Evolutionary conservation across 2,113 vertebrate genomes (phyloP).

Genomic region (Passer montanus): DNA sequence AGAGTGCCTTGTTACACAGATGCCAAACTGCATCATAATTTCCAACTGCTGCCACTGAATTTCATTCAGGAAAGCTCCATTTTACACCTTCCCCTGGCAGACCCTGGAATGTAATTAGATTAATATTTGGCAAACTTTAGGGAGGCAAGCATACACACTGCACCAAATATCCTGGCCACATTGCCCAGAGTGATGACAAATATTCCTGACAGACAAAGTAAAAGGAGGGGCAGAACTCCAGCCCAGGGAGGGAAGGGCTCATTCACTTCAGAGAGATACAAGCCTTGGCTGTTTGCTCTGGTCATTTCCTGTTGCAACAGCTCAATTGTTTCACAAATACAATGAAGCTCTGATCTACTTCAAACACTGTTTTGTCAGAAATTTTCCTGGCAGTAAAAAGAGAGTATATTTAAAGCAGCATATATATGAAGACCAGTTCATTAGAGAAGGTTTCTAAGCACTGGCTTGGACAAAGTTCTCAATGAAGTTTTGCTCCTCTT

Average conservation of each 20-base stretch:
- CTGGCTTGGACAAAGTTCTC: neutral
- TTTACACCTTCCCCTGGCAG: neutral
- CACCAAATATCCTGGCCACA: neutral
- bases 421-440: neutral
- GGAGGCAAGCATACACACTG: neutral
- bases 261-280: neutral
- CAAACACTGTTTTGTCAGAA: slow-evolving; percentile 28
- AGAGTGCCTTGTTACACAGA: neutral
- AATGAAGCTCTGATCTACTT: slow-evolving; percentile 56
- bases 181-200: accelerated
- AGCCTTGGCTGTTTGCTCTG: slow-evolving; percentile 14
- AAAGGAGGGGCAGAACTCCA: neutral
- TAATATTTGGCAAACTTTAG: neutral
- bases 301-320: slow-evolving; percentile 41
- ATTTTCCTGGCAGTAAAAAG: slow-evolving; percentile 21
- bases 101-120: neutral
- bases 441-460: neutral
- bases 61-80: neutral
- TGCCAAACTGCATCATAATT: neutral
- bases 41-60: neutral
- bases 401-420: slow-evolving; percentile 12
- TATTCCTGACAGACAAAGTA: accelerated
- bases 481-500: neutral
- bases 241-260: neutral
- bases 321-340: slow-evolving; percentile 49